Conservation (phyloP, 2,113 vertebrate genomes). For the Herpetotheres cachinnans region DNA sequence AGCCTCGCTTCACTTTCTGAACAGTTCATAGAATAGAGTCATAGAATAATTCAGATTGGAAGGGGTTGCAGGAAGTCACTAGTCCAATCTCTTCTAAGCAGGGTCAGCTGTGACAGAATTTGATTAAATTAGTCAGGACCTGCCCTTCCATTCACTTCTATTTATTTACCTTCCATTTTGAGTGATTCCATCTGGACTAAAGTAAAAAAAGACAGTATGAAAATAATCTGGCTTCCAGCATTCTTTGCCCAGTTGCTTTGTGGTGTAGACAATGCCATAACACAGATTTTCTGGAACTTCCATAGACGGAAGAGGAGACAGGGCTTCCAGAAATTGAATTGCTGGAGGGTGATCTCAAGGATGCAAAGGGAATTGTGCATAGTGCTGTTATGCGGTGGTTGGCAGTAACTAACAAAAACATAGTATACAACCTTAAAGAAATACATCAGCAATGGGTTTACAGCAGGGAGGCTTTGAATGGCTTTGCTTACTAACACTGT, state of each 20-base stretch:
- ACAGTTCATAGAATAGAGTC: background rate
- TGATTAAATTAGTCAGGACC: background rate
- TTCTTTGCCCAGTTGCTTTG: slow-evolving; percentile 18
- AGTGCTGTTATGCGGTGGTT: background rate
- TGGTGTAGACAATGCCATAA: background rate
- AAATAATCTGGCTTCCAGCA: background rate
- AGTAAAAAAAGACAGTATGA: background rate
- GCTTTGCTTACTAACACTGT: background rate
- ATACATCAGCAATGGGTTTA: background rate
- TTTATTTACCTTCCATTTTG: background rate
- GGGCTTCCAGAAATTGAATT: background rate
- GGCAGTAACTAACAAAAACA: background rate
- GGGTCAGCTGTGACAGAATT: background rate
- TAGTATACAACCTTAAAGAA: background rate
- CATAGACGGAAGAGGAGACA: background rate
- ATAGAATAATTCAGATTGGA: background rate
- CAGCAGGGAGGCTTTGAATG: background rate
- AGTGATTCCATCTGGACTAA: background rate
- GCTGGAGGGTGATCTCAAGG: background rate
- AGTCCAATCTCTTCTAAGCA: background rate
- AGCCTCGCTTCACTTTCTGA: background rate
- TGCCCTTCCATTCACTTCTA: background rate
- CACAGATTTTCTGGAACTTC: slow-evolving; percentile 15
- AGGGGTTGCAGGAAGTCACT: background rate
- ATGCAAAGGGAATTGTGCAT: background rate